Conservation (phyloP, 2,888 invertebrate species). For the Mesoligia furuncula region DNA sequence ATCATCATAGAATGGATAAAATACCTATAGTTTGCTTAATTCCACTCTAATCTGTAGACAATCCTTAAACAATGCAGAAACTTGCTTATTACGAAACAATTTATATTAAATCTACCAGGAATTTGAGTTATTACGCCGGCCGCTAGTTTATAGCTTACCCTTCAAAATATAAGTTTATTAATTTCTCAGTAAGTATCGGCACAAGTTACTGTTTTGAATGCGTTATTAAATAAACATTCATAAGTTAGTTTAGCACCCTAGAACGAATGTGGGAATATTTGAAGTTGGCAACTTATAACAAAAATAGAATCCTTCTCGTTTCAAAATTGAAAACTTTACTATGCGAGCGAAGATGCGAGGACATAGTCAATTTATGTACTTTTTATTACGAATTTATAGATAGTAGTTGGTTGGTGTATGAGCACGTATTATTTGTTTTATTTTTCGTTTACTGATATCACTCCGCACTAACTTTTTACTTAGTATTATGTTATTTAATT, state of each 20-base stretch:
- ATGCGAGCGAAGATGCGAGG: conserved; percentile 7
- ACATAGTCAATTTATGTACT: neutral
- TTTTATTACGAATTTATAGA: neutral
- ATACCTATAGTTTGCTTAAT: neutral
- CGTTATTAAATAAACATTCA: neutral
- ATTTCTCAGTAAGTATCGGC: conserved; percentile 28
- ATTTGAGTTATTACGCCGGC: conserved; percentile 42
- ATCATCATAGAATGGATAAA: neutral
- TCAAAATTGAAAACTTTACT: conserved; percentile 16
- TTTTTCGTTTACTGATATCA: neutral
- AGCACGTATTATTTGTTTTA: neutral
- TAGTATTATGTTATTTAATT: neutral
- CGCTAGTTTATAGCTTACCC: conserved; percentile 46
- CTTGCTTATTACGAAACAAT: conserved; percentile 55
- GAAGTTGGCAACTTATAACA: neutral
- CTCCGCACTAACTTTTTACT: neutral
- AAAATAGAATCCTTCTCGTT: neutral
- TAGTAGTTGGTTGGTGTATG: neutral
- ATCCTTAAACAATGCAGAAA: conserved; percentile 35
- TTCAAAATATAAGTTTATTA: conserved; percentile 49
- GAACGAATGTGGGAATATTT: neutral
- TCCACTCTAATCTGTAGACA: conserved; percentile 2
- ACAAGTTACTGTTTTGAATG: conserved; percentile 13
- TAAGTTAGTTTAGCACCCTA: neutral
- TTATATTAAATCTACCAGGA: conserved; percentile 57